phyloP scores from a whole-genome alignment of 1,140 invertebrate genomes.

The Panonychus citri region DNA sequence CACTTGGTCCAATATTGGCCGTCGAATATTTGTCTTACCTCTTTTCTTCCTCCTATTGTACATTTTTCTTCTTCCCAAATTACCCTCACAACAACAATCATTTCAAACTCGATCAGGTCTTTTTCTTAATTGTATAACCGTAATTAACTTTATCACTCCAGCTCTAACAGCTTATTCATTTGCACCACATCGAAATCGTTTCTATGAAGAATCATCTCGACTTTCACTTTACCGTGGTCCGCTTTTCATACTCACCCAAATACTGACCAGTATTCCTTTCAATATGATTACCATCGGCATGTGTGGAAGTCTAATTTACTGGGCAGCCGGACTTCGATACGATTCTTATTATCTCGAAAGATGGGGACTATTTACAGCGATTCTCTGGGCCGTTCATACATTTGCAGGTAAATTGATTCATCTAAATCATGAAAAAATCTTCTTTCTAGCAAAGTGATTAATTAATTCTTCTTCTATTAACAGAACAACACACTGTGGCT shows the following conservation, averaged over 20 bases:
- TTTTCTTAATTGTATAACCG: constrained; percentile 49
- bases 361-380: constrained; percentile 27
- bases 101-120: constrained; percentile 52
- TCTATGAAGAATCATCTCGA: constrained; percentile 56
- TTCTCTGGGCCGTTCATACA: constrained; percentile 32
- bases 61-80: constrained; percentile 39
- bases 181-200: constrained; percentile 55
- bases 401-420: constrained; percentile 24
- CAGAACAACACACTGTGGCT: constrained; percentile 54
- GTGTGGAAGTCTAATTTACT: constrained; percentile 41
- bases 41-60: constrained; percentile 50
- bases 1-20: constrained; percentile 43
- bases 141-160: constrained; percentile 45
- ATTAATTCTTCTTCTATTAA: neutral
- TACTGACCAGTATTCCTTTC: constrained; percentile 49
- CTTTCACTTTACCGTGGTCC: constrained; percentile 65
- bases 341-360: constrained; percentile 9
- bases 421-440: neutral
- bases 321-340: constrained; percentile 26
- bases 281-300: constrained; percentile 41
- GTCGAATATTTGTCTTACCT: constrained; percentile 47
- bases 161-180: constrained; percentile 45
- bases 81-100: constrained; percentile 42
- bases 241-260: constrained; percentile 51
- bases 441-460: neutral